phyloP scores from a whole-genome alignment of 2,888 invertebrate genomes.

The Drosophila setosimentum region DNA sequence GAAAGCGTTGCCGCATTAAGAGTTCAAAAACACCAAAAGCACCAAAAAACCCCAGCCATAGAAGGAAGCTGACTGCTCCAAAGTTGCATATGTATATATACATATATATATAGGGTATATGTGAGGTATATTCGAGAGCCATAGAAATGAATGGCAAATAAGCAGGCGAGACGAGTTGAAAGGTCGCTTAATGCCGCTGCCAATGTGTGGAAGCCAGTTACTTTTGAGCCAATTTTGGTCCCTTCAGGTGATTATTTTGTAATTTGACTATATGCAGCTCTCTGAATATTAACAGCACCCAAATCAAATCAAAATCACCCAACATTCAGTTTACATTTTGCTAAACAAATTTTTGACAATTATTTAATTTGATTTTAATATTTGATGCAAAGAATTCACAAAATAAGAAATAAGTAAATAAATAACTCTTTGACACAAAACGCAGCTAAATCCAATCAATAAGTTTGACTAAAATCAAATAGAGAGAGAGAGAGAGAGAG shows the following conservation, averaged over 20 bases:
- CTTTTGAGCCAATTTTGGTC: slow-evolving; percentile 42
- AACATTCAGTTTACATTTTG: too few relatives aligned
- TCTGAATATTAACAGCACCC: slow-evolving; percentile 29
- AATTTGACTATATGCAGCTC: slow-evolving; percentile 39
- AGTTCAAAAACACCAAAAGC: slow-evolving; percentile 42
- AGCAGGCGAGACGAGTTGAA: slow-evolving; percentile 32
- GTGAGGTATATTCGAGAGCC: slow-evolving; percentile 6
- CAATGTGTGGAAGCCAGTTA: slow-evolving; percentile 50
- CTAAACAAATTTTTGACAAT: slow-evolving; percentile 9
- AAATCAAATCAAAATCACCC: slow-evolving; percentile 26
- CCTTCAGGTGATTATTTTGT: slow-evolving; percentile 54
- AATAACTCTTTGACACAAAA: background rate
- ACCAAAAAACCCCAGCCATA: slow-evolving; percentile 46
- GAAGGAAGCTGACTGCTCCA: slow-evolving; percentile 13
- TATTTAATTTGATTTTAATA: background rate
- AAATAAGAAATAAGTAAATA: background rate
- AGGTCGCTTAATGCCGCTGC: slow-evolving; percentile 23
- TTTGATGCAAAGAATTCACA: background rate
- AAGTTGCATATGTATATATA: slow-evolving; percentile 18
- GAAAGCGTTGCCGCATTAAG: slow-evolving; percentile 33
- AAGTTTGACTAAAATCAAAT: background rate
- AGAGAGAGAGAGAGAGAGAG: too few relatives aligned
- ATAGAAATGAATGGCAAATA: slow-evolving; percentile 33
- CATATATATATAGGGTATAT: background rate
- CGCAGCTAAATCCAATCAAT: background rate